These are phyloP conservation scores for Pammene fasciana DNA, from an alignment of 2,888 invertebrate genomes.

Conservation along the genomic window DNA sequence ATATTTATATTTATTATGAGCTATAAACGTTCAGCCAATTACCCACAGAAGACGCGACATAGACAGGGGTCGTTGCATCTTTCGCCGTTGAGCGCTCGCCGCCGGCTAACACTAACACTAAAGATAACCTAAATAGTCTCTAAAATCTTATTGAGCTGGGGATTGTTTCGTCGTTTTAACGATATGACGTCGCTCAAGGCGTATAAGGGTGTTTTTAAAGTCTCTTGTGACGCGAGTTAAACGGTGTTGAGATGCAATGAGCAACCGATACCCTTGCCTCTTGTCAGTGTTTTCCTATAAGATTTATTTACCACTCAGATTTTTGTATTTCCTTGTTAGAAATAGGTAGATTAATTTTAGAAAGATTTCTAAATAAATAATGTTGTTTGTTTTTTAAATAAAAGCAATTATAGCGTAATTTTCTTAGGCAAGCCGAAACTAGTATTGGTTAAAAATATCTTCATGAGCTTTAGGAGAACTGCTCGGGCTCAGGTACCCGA, in stretches of 20 bases:
- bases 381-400: no score
- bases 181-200: conserved; percentile 28
- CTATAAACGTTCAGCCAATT: background rate
- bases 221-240: background rate
- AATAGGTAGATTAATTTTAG: no score
- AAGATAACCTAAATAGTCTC: conserved; percentile 58
- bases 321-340: no score
- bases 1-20: background rate
- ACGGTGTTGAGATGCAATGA: background rate
- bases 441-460: no score
- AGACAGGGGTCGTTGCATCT: conserved; percentile 49
- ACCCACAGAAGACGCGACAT: background rate
- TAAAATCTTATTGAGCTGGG: conserved; percentile 59
- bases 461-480: no score
- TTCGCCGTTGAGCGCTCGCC: conserved; percentile 47
- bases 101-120: conserved; percentile 51
- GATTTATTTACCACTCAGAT: background rate
- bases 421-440: no score
- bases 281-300: conserved; percentile 1
- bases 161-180: conserved; percentile 44
- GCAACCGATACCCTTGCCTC: background rate
- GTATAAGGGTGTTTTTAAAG: conserved; percentile 22
- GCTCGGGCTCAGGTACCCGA: no score
- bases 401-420: no score
- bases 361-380: no score